Base-by-base conservation (phyloP, 2,797 vertebrate species). In the Amblyopsis hoosieri region DNA sequence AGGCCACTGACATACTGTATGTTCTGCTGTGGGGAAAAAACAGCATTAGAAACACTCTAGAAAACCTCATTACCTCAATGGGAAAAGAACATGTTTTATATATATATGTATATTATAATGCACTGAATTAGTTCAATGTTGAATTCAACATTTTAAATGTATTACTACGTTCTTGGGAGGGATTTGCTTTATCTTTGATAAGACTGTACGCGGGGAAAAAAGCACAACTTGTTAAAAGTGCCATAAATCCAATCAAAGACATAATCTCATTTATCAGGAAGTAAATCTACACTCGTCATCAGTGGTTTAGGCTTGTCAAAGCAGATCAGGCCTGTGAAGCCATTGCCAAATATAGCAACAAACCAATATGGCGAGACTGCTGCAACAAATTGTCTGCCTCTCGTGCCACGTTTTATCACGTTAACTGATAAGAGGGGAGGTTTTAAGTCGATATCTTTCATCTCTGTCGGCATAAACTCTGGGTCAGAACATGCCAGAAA, bases 231-330 rank as follows among this genome's bases (percentile, higher is more conserved):
- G 48, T 54, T 60, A 65, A 23, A 75, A 68, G 70, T 69, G 67
- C 69, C 69, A 76, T 60, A 56, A 60, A 79, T 74, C 66, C 64
- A 67, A 84, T 84, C 74, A 73, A 55, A 64, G 45, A 11, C 51
- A 45, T 63, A 62, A 72, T 81, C 62, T 66, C 37, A 71, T 80
- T 85, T 69, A 69, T 69, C 53, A 69, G 54, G 29, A 67, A 49
- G 62, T 62, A 74, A 29, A 85, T 86, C 78, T 79, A n/a, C 63
- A 54, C 53, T 62, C 70, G 76, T 85, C 72, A 74, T 60, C 55
- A 56, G 51, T 37, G 51, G 68, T 60, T 79, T 68, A 76, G 67
- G 55, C 73, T 74, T 76, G 68, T 85, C 79, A 78, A 63, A 81
- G 68, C 57, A 72, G 74, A 82, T 82, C 72, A 83, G 62, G 49